phyloP scores from a whole-genome alignment of 2,113 vertebrate genomes.

The Pterocles burchelli region DNA sequence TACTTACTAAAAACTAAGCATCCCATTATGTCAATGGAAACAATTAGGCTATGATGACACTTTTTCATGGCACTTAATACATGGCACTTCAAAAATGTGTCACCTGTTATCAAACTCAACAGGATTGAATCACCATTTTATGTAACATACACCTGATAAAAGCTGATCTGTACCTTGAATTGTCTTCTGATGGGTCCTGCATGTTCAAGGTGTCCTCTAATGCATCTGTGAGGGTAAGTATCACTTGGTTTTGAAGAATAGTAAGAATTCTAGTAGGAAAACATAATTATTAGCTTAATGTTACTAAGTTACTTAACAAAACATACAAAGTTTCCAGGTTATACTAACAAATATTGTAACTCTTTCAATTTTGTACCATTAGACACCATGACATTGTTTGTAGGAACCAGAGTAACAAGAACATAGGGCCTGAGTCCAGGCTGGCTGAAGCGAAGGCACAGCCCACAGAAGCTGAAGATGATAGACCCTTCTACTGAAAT shows the following conservation, averaged over 20 bases:
- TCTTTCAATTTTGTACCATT: background rate
- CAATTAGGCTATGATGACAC: background rate
- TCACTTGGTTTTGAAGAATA: constrained; percentile 58
- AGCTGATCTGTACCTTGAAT: constrained; percentile 68
- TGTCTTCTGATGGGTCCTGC: constrained; percentile 54
- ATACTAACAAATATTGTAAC: background rate
- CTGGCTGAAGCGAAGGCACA: background rate
- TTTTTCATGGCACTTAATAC: background rate
- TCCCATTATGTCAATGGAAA: background rate
- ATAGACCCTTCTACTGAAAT: background rate
- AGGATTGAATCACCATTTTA: background rate
- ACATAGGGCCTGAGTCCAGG: background rate
- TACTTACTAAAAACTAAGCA: background rate
- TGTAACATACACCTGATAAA: background rate
- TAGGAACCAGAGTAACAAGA: background rate
- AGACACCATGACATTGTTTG: background rate
- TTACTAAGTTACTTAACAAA: background rate
- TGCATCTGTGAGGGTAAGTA: constrained; percentile 11
- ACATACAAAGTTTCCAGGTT: background rate
- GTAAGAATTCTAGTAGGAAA: constrained; percentile 64
- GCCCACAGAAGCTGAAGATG: background rate
- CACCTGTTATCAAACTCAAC: background rate
- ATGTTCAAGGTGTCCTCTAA: constrained; percentile 63
- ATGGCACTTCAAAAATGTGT: background rate
- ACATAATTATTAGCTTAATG: background rate